phyloP scores from a whole-genome alignment of 2,113 vertebrate genomes.

The Serilophus lunatus region DNA sequence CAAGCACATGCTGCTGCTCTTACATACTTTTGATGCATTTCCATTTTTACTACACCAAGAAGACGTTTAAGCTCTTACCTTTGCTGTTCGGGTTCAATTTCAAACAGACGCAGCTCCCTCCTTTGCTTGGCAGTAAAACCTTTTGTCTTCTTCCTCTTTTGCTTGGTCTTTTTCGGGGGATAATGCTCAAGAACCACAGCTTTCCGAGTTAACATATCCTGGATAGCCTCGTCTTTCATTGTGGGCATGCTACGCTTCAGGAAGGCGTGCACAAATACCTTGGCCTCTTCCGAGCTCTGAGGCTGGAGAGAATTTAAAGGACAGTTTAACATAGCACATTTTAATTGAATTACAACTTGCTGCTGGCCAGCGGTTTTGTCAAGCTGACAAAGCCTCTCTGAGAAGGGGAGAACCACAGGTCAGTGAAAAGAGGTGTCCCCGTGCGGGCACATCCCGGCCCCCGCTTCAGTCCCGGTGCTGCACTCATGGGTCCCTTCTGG shows the following conservation, averaged over 20 bases:
- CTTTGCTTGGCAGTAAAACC: constrained; percentile 80
- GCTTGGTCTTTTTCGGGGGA: constrained; percentile 52
- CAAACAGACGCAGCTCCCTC: constrained; percentile 78
- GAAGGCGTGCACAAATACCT: constrained; percentile 79
- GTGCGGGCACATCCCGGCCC: background rate
- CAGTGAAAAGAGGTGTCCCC: fast-evolving
- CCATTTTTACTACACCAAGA: background rate
- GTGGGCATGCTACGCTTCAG: constrained; percentile 75
- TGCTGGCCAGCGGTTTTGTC: too few species aligned
- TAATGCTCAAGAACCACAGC: constrained; percentile 80
- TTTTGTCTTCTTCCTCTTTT: constrained; percentile 67
- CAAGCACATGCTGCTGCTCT: fast-evolving
- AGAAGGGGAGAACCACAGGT: fast-evolving
- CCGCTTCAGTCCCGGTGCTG: fast-evolving
- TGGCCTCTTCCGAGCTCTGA: constrained; percentile 49
- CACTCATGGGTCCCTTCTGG: background rate
- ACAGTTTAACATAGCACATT: fast-evolving
- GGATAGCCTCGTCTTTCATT: background rate
- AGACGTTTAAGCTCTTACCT: constrained; percentile 57
- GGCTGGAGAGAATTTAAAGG: constrained; percentile 34
- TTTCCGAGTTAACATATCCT: constrained; percentile 73
- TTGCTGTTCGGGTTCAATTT: constrained; percentile 83
- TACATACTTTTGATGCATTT: fast-evolving
- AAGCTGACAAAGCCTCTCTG: fast-evolving
- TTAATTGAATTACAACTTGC: background rate